A percentile compares a stretch with the other conserved stretches of the same genome.
Evolutionary conservation across 2,113 vertebrate genomes (phyloP).

Genomic region (Propithecus coquereli): DNA sequence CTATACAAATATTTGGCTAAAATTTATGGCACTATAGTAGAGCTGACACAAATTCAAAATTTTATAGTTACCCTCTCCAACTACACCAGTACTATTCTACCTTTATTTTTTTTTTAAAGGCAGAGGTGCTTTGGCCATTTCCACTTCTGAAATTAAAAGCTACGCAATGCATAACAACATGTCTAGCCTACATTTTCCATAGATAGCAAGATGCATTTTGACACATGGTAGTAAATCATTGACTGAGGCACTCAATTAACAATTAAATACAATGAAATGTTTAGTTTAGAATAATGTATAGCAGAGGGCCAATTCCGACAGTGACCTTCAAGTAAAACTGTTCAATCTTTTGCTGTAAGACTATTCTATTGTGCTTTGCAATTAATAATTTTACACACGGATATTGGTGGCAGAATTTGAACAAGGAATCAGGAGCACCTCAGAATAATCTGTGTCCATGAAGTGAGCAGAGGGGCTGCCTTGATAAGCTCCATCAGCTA

Average conservation of each 20-base stretch:
- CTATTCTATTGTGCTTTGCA: slow-evolving; percentile 46
- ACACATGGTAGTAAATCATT: slow-evolving; percentile 28
- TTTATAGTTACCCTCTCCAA: not conserved
- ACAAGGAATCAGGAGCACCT: slow-evolving; percentile 47
- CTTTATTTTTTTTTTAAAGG: not conserved
- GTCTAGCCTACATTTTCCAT: slow-evolving; percentile 39
- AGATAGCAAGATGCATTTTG: slow-evolving; percentile 8
- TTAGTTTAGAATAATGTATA: slow-evolving; percentile 53
- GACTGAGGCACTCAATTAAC: slow-evolving; percentile 51
- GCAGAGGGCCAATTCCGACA: slow-evolving; percentile 55
- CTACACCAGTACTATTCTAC: not conserved
- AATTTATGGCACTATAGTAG: not conserved
- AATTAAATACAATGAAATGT: slow-evolving; percentile 59
- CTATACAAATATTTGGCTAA: not conserved
- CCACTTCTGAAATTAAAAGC: slow-evolving; percentile 48
- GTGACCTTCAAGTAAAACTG: slow-evolving; percentile 56
- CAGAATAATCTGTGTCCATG: slow-evolving; percentile 42
- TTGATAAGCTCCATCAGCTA: slow-evolving; percentile 50
- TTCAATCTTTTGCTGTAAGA: slow-evolving; percentile 48
- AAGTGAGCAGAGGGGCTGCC: slow-evolving; percentile 42
- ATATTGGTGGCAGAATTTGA: slow-evolving; percentile 62
- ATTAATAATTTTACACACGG: slow-evolving; percentile 70
- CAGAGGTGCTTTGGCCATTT: not conserved
- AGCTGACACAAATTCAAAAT: not conserved
- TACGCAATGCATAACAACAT: not conserved